phyloP scores from a whole-genome alignment of 2,113 vertebrate genomes.

The Eurypyga helias region DNA sequence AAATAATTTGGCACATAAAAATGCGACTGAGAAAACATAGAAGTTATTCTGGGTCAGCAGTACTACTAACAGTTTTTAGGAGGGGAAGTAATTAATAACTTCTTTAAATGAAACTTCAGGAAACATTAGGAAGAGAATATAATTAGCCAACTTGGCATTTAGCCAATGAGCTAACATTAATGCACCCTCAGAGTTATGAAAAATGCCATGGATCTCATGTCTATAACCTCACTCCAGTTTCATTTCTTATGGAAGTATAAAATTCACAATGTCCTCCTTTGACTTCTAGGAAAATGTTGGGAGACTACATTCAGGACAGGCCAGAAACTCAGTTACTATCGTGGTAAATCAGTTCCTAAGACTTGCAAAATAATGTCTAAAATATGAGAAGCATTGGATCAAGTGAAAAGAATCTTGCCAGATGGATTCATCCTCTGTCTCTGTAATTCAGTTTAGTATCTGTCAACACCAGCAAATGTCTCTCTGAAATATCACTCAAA shows the following conservation, averaged over 20 bases:
- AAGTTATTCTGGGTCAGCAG: not conserved
- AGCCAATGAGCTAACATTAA: not conserved
- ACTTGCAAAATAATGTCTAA: not conserved
- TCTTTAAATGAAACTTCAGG: slow-evolving; percentile 45
- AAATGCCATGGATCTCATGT: not conserved
- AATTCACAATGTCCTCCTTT: not conserved
- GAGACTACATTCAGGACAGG: not conserved
- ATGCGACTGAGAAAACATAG: not conserved
- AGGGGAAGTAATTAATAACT: slow-evolving; percentile 54
- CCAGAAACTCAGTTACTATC: not conserved
- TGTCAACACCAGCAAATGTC: not conserved
- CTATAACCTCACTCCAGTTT: not conserved
- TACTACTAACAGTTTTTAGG: not conserved
- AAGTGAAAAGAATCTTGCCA: not conserved
- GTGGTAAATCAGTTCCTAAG: not conserved
- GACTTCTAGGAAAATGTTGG: not conserved
- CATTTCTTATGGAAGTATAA: not conserved
- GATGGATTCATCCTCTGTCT: not conserved
- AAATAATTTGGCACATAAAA: not conserved
- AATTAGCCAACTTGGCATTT: slow-evolving; percentile 43
- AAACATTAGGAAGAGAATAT: slow-evolving; percentile 19
- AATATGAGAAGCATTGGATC: not conserved
- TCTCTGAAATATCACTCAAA: not conserved
- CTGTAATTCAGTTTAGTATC: not conserved
- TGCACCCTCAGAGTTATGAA: not conserved